Percentiles rank a stretch among this genome's conserved stretches.
These are phyloP conservation scores for Artibeus lituratus DNA, from an alignment of 2,797 vertebrate genomes.

Conservation along the genomic window DNA sequence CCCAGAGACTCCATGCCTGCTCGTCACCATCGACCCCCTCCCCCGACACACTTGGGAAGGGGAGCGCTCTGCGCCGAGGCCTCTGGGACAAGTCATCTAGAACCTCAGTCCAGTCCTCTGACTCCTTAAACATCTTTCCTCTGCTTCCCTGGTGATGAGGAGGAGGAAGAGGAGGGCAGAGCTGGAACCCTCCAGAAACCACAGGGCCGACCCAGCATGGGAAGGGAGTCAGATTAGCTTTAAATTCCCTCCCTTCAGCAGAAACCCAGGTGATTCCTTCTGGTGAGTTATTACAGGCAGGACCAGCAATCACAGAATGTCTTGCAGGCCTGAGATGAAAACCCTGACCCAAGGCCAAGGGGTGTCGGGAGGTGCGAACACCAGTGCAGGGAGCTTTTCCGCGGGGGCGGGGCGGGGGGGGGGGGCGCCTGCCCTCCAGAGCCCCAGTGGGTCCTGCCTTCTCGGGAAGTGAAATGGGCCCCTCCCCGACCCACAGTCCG, in stretches of 20 bases:
- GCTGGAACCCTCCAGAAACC: not conserved
- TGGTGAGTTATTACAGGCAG: not conserved
- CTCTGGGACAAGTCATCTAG: conserved; percentile 65
- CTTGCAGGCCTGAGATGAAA: conserved; percentile 17
- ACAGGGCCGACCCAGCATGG: not conserved
- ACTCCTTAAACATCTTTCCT: conserved; percentile 56
- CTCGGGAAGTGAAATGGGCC: not conserved
- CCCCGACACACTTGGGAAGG: conserved; percentile 38
- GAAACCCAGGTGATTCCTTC: not conserved
- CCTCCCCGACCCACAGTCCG: not conserved
- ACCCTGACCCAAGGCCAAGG: not conserved
- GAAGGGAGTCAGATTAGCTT: not conserved
- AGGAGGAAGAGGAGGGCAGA: not conserved
- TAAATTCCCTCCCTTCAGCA: not conserved
- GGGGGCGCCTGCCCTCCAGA: not conserved
- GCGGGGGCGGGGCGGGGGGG: too few species aligned
- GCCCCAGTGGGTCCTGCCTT: not conserved
- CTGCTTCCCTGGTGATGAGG: not conserved
- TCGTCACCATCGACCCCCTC: not conserved
- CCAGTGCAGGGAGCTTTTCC: not conserved
- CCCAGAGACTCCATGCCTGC: not conserved
- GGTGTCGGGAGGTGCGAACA: rapidly evolving
- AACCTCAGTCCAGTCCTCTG: conserved; percentile 64
- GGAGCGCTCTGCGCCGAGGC: conserved; percentile 44
- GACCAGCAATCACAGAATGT: not conserved